phyloP scores from a whole-genome alignment of 1,140 invertebrate genomes.

The Macrosteles quadrilineatus region DNA sequence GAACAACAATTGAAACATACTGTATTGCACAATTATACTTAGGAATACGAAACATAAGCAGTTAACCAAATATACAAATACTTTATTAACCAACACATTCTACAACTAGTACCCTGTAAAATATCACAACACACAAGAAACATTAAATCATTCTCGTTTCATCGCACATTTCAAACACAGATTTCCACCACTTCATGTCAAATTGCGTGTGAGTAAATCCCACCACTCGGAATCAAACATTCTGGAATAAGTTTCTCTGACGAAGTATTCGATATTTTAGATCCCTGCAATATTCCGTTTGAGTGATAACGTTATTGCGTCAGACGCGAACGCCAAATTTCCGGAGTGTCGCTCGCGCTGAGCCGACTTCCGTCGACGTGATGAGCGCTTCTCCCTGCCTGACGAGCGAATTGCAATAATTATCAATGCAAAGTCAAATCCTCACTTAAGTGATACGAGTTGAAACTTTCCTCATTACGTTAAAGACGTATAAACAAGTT shows the following conservation, averaged over 20 bases:
- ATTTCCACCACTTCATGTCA: too few relatives aligned
- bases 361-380: not conserved
- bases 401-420: slow-evolving; percentile 4
- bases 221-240: too few relatives aligned
- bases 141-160: slow-evolving; percentile 1
- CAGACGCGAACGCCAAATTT: slow-evolving; percentile 14
- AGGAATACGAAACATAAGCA: too few relatives aligned
- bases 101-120: too few relatives aligned
- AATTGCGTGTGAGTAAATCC: too few relatives aligned
- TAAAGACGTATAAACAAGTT: slow-evolving; percentile 10
- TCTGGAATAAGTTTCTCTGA: not conserved
- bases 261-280: not conserved
- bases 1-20: too few relatives aligned
- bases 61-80: too few relatives aligned
- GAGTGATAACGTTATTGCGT: slow-evolving; percentile 18
- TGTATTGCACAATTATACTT: too few relatives aligned
- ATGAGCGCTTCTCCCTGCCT: not conserved
- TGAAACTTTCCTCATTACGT: slow-evolving; percentile 2
- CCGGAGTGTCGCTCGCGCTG: slow-evolving; percentile 6
- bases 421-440: not conserved
- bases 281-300: slow-evolving; percentile 14
- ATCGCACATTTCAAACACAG: too few relatives aligned
- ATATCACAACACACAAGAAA: too few relatives aligned
- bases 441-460: not conserved
- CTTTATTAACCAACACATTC: too few relatives aligned